phyloP scores from a whole-genome alignment of 2,113 vertebrate species.

The Mus spicilegus region DNA sequence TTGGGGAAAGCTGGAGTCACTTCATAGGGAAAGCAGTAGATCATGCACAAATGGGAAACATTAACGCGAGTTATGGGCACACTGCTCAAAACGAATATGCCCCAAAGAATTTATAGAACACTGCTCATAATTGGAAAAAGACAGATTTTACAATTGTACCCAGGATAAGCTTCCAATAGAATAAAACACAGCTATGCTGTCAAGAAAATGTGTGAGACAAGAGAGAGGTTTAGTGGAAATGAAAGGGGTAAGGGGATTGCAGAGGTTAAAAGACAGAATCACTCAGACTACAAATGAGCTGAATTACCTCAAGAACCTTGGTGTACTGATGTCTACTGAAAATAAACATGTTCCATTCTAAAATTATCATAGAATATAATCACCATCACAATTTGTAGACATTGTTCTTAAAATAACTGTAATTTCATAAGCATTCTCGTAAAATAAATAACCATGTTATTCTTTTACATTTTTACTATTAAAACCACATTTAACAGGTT shows the following conservation, averaged over 20 bases:
- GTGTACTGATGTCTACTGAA: rapidly evolving
- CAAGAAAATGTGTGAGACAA: conserved; percentile 61
- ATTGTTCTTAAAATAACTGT: neutral
- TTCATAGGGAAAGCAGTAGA: conserved; percentile 48
- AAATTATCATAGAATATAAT: neutral
- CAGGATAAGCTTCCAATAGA: conserved; percentile 60
- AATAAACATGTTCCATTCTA: neutral
- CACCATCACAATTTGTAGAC: neutral
- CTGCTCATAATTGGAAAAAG: conserved; percentile 82
- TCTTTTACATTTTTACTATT: neutral
- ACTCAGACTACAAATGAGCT: neutral
- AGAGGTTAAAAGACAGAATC: neutral
- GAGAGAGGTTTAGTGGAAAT: conserved; percentile 14
- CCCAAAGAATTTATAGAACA: conserved; percentile 78
- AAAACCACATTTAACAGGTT: neutral
- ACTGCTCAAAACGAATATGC: conserved; percentile 63
- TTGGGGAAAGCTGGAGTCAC: conserved; percentile 13
- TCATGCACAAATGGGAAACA: conserved; percentile 71
- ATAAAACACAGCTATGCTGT: conserved; percentile 72
- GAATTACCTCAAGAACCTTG: neutral
- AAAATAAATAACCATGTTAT: neutral
- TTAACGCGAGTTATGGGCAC: conserved; percentile 67
- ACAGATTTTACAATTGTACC: conserved; percentile 80
- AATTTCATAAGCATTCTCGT: neutral
- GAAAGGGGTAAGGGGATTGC: neutral